Base-by-base conservation (phyloP, 2,888 invertebrate species). In the Tachina grossa region DNA sequence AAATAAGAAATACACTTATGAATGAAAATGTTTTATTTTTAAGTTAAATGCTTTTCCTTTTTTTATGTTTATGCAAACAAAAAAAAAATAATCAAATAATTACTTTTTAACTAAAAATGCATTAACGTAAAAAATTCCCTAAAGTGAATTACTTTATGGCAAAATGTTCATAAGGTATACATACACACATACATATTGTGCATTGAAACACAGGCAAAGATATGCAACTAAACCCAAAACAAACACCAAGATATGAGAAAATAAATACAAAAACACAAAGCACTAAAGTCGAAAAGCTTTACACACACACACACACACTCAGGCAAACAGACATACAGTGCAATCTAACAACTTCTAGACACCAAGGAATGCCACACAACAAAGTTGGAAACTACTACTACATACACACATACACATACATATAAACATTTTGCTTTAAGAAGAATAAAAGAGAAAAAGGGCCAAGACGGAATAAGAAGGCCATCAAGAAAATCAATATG, bases 401-500 rank as follows among this genome's bases (percentile, higher is more conserved):
- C 13, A 47, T 47, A 71, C n/a, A 53, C 41, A 78, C 74, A n/a
- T 47, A 78, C 69, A 78, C 74, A n/a, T 47, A 68, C 68, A 77
- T 10, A 43, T 22, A 72, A 6, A 53, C 31, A 68, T 57, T 8
- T 8, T 22, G 68, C 53, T 68, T 51, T 74, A 51, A 71, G 57
- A 63, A 77, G 47, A 43, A 39, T 16, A 13, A 22, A 19, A 47
- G 55, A 45, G 31, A 41, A 53, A 55, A 72, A 49, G 80, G 66
- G 51, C 59, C 78, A 84, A 77, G 63, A 65, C 31, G 59, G 57
- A 22, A 22, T 72, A 79, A 85, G 83, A 86, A 85, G 84, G 71
- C 74, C 80, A 84, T 85, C 82, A 87, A 86, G 88, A 88, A 89
- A 89, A 89, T 89, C 89, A 89, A 89, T 89, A 89, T 88, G 88